Base-by-base conservation (phyloP, 2,888 invertebrate genomes). In the Elaeidobius kamerunicus region DNA sequence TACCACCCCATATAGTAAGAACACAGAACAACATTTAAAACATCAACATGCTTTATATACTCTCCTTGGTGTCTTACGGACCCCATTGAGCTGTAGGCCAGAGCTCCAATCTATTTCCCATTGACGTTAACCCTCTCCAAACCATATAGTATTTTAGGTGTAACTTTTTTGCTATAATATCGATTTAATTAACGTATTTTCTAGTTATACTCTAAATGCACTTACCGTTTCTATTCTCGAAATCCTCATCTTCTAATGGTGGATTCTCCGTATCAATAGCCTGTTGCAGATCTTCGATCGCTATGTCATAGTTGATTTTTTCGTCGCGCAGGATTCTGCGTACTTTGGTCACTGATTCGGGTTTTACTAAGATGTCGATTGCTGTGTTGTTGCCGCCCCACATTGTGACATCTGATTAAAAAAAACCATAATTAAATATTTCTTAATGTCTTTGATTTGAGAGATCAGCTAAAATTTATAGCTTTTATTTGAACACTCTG, bases 251-350 rank as follows among this genome's bases (percentile, higher is more conserved):
- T 49, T 83, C 82, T 64, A 83, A 79, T 14, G 81, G 78, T 38
- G 88, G 88, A 72, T 91, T 91, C 74, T 91, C 91, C 57, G 81
- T 80, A 61, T 90, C 82, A 56, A 91, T 91, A 40, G 85, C 84
- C 63, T 78, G 77, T 70, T 91, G 90, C 43, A 92, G 70, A 72
- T 92, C 85, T 42, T 85, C 79, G 63, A 91, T 88, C 36, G 88
- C 73, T n/a, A 91, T 75, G 44, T 84, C 78, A 67, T 79, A 88
- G 16, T 78, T 69, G 50, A 91, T 79, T 47, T 82, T 80, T 56
- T 82, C 79, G 30, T 80, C 76, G 48, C 76, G 74, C 27, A 92
- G 76, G 48, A 79, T 74, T 43, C 78, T 73, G 47, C 82, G 78
- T 2, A 89, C 84, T 58, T 80, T 80, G 39, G 78, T 74, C 41